A percentile compares a stretch with the other conserved stretches of the same genome.
These are phyloP conservation scores for Xiphophorus birchmanni DNA, from an alignment of 2,797 vertebrate genomes.

Conservation along the genomic window DNA sequence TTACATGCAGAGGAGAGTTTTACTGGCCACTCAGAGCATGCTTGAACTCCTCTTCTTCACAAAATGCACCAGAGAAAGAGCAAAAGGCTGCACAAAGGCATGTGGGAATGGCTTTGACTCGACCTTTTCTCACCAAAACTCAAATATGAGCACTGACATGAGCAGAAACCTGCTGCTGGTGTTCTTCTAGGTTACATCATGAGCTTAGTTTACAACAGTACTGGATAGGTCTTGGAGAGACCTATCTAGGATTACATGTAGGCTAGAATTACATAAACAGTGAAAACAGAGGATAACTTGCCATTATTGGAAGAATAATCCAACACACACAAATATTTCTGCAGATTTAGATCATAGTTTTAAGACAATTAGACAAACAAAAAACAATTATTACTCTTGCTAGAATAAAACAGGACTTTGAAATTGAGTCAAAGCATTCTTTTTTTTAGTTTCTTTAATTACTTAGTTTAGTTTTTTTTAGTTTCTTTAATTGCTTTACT, in stretches of 20 bases:
- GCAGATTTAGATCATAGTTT: not conserved
- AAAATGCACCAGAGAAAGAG: conserved; percentile 40
- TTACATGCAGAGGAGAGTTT: conserved; percentile 42
- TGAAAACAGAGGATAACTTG: not conserved
- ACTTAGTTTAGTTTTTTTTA: too few species aligned
- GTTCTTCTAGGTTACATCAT: conserved; percentile 5
- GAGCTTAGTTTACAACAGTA: not conserved
- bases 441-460: too few species aligned
- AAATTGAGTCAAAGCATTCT: not conserved
- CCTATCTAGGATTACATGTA: too few species aligned
- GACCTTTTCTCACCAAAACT: conserved; percentile 17
- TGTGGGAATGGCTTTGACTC: conserved; percentile 14
- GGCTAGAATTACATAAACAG: not conserved
- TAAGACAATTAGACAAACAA: not conserved
- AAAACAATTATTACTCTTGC: not conserved
- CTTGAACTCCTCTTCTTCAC: conserved; percentile 28
- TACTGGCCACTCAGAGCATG: conserved; percentile 29
- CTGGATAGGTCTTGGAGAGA: not conserved
- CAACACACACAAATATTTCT: not conserved
- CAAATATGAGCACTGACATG: conserved; percentile 15
- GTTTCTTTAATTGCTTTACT: too few species aligned
- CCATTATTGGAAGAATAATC: not conserved
- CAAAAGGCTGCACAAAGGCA: conserved; percentile 5
- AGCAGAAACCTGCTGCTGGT: conserved; percentile 7
- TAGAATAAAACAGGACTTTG: not conserved